These are phyloP conservation scores for Acropora yongei DNA, from an alignment of 64 coral and sea anemone genomes.

Conservation along the genomic window DNA sequence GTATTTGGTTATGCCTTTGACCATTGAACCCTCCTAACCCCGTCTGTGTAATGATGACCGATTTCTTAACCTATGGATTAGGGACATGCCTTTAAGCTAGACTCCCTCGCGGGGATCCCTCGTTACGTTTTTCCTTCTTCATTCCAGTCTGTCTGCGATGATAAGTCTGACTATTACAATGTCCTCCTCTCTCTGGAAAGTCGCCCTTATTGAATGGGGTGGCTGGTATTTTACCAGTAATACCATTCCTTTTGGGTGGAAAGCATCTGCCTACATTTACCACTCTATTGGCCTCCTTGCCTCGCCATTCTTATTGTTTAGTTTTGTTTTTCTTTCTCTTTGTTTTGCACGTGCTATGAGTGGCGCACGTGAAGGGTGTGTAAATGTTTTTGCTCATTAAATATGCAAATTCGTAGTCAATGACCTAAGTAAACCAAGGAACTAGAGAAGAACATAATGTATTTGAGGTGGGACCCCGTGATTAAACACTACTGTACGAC, in stretches of 20 bases:
- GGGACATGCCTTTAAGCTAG: neutral
- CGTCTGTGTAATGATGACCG: neutral
- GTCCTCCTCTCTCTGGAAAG: neutral
- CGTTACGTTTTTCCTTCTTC: neutral
- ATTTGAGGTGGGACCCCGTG: too few relatives aligned
- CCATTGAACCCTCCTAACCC: neutral
- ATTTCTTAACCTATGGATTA: constrained; percentile 4
- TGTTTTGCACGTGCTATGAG: too few relatives aligned
- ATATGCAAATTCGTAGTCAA: too few relatives aligned
- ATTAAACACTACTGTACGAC: too few relatives aligned
- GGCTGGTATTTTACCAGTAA: constrained; percentile 25
- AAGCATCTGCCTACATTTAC: too few relatives aligned
- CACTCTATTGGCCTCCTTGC: neutral
- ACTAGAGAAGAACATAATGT: too few relatives aligned
- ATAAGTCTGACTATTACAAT: constrained; percentile 6
- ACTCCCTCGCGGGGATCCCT: neutral
- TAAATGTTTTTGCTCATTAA: too few relatives aligned
- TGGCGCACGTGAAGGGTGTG: too few relatives aligned
- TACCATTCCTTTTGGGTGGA: constrained; percentile 7
- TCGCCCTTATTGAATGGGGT: neutral
- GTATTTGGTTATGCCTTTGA: too few relatives aligned
- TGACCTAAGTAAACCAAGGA: too few relatives aligned
- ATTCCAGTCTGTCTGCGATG: constrained; percentile 4
- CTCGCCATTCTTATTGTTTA: neutral
- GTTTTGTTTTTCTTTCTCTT: too few relatives aligned